phyloP scores from a whole-genome alignment of 2,888 invertebrate genomes.

The Drosophila differens region DNA sequence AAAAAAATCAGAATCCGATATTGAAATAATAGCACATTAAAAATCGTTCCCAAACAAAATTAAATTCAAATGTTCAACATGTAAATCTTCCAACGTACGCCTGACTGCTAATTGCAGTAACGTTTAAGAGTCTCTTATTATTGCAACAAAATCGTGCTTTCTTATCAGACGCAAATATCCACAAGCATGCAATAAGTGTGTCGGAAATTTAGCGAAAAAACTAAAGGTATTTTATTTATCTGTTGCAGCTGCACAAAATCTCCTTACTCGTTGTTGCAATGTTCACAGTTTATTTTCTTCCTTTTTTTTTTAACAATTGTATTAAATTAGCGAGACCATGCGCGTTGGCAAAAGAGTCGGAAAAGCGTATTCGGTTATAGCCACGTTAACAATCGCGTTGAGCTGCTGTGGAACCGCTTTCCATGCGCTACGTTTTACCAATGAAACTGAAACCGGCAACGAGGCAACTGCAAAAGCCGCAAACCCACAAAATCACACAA shows the following conservation, averaged over 20 bases:
- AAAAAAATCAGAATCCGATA: background rate
- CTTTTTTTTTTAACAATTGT: slow-evolving; percentile 18
- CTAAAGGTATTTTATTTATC: slow-evolving; percentile 47
- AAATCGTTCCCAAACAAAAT: background rate
- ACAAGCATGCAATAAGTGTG: slow-evolving; percentile 37
- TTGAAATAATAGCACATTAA: background rate
- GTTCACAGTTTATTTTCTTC: slow-evolving; percentile 15
- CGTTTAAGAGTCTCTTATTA: background rate
- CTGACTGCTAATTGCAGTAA: background rate
- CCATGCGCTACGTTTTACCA: slow-evolving; percentile 67
- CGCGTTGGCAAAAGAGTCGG: slow-evolving; percentile 17
- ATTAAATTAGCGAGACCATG: slow-evolving; percentile 45
- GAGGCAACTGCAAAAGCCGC: slow-evolving; percentile 53
- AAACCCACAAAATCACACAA: slow-evolving; percentile 45
- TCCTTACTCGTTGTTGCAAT: slow-evolving; percentile 30
- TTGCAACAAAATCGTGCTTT: slow-evolving; percentile 16
- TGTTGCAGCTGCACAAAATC: slow-evolving; percentile 61
- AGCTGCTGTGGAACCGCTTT: slow-evolving; percentile 64
- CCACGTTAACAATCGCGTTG: slow-evolving; percentile 38
- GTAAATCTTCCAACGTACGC: too few relatives aligned
- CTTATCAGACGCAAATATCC: slow-evolving; percentile 31
- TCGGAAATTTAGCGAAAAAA: slow-evolving; percentile 9
- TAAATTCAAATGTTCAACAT: background rate
- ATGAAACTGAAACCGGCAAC: slow-evolving; percentile 73
- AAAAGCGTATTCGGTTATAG: slow-evolving; percentile 42